phyloP scores from a whole-genome alignment of 2,797 vertebrate genomes.

The Agapornis canus region DNA sequence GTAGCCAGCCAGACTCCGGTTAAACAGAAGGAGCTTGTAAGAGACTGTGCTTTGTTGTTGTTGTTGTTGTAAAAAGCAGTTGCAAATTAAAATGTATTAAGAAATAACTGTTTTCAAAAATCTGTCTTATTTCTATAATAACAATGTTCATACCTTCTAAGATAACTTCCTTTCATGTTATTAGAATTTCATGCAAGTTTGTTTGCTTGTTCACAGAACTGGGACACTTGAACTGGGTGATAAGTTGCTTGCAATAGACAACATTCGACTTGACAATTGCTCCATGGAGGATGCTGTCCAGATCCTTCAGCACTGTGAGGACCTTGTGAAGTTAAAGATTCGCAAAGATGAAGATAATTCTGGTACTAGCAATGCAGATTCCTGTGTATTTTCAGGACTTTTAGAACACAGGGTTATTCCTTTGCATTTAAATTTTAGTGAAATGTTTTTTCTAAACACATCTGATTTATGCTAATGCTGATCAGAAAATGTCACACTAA shows the following conservation, averaged over 20 bases:
- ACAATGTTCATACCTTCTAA: neutral
- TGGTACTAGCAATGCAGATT: constrained; percentile 75
- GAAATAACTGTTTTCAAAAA: neutral
- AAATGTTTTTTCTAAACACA: neutral
- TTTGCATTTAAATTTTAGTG: neutral
- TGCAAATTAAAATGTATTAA: neutral
- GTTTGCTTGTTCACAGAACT: constrained; percentile 80
- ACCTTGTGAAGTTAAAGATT: constrained; percentile 96
- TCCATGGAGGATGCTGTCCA: constrained; percentile 99
- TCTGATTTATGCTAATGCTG: neutral
- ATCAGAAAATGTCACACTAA: neutral
- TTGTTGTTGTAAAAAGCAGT: neutral
- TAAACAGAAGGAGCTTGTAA: neutral
- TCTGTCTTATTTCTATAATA: neutral
- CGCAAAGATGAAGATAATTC: constrained; percentile 99
- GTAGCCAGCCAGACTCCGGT: neutral
- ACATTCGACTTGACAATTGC: constrained; percentile 94
- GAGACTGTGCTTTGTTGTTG: accelerated
- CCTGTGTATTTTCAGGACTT: neutral
- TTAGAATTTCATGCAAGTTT: neutral
- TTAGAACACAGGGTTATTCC: neutral
- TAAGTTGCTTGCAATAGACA: constrained; percentile 95
- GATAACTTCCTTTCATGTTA: neutral
- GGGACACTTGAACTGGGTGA: constrained; percentile 95
- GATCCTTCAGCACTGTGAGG: constrained; percentile 96